These are phyloP conservation scores for Macrosteles quadrilineatus DNA, from an alignment of 1,140 invertebrate genomes.

Conservation along the genomic window DNA sequence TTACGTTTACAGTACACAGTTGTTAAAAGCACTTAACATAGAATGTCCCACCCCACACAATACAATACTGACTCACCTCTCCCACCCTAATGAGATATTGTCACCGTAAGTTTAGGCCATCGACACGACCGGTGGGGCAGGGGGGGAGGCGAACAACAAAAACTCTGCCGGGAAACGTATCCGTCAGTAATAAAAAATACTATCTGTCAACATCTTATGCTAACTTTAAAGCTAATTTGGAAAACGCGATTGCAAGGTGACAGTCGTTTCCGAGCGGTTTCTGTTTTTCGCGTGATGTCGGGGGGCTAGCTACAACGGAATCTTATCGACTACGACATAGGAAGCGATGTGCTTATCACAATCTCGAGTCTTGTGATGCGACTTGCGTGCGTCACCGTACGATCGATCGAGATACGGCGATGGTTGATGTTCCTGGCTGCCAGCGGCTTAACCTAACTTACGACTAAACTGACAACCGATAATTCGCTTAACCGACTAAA, in stretches of 20 bases:
- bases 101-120: slow-evolving; percentile 2
- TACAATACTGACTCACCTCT: too few relatives aligned
- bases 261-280: background rate
- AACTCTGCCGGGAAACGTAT: background rate
- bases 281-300: slow-evolving; percentile 10
- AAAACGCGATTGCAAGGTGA: slow-evolving; percentile 19
- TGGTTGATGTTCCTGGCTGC: slow-evolving; percentile 3
- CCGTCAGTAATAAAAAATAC: slow-evolving; percentile 7
- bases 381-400: background rate
- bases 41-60: slow-evolving; percentile 1
- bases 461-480: slow-evolving; percentile 17
- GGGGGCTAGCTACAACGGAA: background rate
- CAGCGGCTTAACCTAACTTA: slow-evolving; percentile 8
- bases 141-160: background rate
- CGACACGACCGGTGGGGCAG: background rate
- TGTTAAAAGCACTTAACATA: slow-evolving; percentile 41
- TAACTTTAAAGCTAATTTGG: slow-evolving; percentile 21
- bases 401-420: background rate
- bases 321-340: slow-evolving; percentile 14
- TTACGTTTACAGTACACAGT: slow-evolving; percentile 30
- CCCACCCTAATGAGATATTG: too few relatives aligned
- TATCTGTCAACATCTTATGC: slow-evolving; percentile 19
- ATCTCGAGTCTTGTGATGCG: slow-evolving; percentile 9
- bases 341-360: slow-evolving; percentile 14
- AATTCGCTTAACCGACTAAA: slow-evolving; percentile 29